Base-by-base conservation (phyloP, 2,797 vertebrate genomes). In the Sebastes diaconus region DNA sequence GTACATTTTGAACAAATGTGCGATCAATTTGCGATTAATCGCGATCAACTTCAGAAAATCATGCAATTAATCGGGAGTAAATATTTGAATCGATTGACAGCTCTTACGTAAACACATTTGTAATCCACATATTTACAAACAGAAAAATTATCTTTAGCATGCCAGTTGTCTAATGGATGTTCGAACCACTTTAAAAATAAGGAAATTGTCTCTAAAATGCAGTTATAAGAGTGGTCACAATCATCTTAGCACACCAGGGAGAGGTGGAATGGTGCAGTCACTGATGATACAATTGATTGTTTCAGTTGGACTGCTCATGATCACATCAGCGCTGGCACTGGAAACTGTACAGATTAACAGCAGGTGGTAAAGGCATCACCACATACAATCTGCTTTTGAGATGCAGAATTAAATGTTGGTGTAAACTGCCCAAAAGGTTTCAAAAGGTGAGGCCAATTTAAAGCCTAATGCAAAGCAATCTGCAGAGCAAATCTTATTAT, bases 401-500 rank as follows among this genome's bases (percentile, higher is more conserved):
- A 54, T 36, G 32, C 13, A 50, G 27, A 60, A 54, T 57, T 30
- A 68, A 83, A 77, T 59, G 29, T 34, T 30, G 39, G 34, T 54
- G 16, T 18, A 24, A 77, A 75, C 36, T 54, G 65, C 20, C 68
- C 34, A 74, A 68, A 57, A 24, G 60, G n/a, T 61, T 78, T 63
- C 4, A 8, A 20, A 67, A 27, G 52, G 16, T 6, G 1, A 59
- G 46, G 63, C n/a, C 29, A 61, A 8, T 54, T 76, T 20, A 32
- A 50, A 61, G 24, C 42, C 27, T 12, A 42, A 14, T 24, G 25
- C 24, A 55, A 75, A 76, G 71, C 50, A 68, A 55, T 79, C 34
- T n/a, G 8, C 13, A 63, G 71, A 72, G 52, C 34, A 65, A 67
- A 65, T 65, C 36, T 59, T 46, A 75, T 84, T 54, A 66, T 64